phyloP scores from a whole-genome alignment of 2,113 vertebrate species.

The Cacatua alba region DNA sequence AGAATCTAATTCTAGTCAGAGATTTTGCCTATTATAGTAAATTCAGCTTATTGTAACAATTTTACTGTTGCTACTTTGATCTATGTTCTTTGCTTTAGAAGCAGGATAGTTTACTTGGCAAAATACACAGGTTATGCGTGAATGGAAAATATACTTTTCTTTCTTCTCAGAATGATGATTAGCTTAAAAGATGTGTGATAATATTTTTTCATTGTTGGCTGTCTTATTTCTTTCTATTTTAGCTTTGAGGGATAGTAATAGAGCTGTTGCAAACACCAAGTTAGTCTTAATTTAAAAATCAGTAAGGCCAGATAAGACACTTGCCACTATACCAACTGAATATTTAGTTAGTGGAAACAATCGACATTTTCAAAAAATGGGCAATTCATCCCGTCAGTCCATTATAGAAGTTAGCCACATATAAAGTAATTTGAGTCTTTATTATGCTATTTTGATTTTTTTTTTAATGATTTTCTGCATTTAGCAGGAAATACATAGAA shows the following conservation, averaged over 20 bases:
- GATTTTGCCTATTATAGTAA: background rate
- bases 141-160: background rate
- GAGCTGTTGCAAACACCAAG: background rate
- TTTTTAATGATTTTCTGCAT: background rate
- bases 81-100: background rate
- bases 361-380: background rate
- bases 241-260: background rate
- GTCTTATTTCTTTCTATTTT: background rate
- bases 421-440: background rate
- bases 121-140: background rate
- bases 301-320: background rate
- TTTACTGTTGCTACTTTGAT: background rate
- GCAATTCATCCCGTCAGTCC: background rate
- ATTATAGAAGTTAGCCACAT: background rate
- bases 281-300: conserved; percentile 12
- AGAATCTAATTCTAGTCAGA: background rate
- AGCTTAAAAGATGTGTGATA: background rate
- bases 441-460: background rate
- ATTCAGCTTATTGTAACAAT: background rate
- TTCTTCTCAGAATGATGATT: background rate
- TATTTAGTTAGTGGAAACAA: background rate
- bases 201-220: background rate
- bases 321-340: background rate
- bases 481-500: background rate
- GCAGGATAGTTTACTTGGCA: background rate